phyloP scores from a whole-genome alignment of 1,140 invertebrate genomes.

The Megalopta genalis region DNA sequence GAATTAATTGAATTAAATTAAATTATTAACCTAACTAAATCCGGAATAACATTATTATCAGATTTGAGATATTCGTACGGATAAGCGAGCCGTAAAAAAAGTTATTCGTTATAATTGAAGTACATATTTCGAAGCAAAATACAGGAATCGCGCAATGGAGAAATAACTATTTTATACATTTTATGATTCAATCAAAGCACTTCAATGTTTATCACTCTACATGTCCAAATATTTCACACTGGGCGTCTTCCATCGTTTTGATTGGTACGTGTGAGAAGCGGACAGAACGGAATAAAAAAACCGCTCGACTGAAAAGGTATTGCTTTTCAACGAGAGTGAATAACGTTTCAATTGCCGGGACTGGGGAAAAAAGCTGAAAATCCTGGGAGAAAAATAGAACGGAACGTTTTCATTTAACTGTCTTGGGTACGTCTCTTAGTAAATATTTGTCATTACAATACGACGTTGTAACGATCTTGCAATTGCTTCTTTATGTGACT shows the following conservation, averaged over 20 bases:
- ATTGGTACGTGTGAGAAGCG: neutral
- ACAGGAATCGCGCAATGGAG: neutral
- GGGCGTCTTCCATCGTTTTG: neutral
- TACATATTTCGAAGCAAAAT: neutral
- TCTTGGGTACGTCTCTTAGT: neutral
- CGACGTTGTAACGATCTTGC: too few species aligned
- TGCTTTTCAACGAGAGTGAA: constrained; percentile 19
- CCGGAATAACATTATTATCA: too few species aligned
- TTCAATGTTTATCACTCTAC: neutral
- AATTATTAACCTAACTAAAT: too few species aligned
- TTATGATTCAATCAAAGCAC: neutral
- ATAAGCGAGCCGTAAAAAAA: too few species aligned
- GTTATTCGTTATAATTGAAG: neutral
- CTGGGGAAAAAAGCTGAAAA: neutral
- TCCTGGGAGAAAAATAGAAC: neutral
- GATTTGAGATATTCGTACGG: too few species aligned
- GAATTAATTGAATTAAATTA: too few species aligned
- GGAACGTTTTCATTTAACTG: constrained; percentile 13
- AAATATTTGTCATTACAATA: neutral
- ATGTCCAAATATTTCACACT: neutral
- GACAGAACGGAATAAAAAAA: constrained; percentile 1
- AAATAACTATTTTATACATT: too few species aligned
- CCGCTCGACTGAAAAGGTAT: constrained; percentile 13
- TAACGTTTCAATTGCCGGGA: constrained; percentile 24
- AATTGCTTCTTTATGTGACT: too few species aligned